Conservation (phyloP, 2,888 invertebrate species). For the Andrena camellia region DNA sequence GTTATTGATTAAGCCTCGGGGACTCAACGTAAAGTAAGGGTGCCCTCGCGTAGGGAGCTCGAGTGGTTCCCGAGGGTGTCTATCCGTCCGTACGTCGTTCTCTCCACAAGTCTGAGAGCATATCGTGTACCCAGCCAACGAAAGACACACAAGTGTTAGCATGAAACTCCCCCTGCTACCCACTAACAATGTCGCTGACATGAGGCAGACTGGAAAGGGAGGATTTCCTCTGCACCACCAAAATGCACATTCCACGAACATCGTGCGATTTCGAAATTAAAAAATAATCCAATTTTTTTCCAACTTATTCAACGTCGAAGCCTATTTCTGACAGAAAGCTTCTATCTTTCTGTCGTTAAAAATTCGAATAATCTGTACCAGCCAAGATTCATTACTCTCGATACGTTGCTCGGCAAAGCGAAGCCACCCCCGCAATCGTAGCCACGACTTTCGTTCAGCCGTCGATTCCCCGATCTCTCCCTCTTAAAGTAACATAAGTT, state of each 20-base stretch:
- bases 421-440: constrained; percentile 27
- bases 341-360: background rate
- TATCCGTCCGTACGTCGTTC: constrained; percentile 78
- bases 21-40: constrained; percentile 70
- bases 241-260: constrained; percentile 56
- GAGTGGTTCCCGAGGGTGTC: constrained; percentile 79
- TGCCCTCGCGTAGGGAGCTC: constrained; percentile 70
- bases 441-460: constrained; percentile 38
- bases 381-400: constrained; percentile 18
- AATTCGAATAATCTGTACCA: background rate
- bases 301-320: no score
- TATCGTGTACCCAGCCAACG: constrained; percentile 74
- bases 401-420: background rate
- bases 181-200: constrained; percentile 66
- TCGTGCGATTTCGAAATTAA: background rate
- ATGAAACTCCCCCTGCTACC: constrained; percentile 57
- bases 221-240: constrained; percentile 39
- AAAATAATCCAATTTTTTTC: background rate
- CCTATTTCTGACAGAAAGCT: background rate
- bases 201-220: constrained; percentile 61
- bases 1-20: constrained; percentile 78
- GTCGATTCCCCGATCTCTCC: constrained; percentile 40
- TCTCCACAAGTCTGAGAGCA: constrained; percentile 77
- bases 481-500: constrained; percentile 68
- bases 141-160: constrained; percentile 74